Evolutionary conservation across 2,888 invertebrate genomes (phyloP).

Genomic region (Stenichneumon culpator): DNA sequence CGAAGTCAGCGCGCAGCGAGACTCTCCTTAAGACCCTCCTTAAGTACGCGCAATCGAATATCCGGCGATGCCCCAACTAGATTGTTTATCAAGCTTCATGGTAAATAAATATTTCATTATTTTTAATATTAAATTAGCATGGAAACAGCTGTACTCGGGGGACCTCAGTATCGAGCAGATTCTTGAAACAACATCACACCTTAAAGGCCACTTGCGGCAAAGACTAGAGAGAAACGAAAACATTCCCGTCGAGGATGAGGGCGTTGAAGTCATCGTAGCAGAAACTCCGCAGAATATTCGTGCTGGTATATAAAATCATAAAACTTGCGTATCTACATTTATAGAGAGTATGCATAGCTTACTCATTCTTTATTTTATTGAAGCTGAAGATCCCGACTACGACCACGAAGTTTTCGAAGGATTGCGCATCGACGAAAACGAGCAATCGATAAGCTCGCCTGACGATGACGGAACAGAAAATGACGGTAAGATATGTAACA

Average conservation of each 20-base stretch:
- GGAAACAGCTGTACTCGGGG: constrained; percentile 15
- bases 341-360: neutral
- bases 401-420: constrained; percentile 1
- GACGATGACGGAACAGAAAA: no score
- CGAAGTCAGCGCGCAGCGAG: no score
- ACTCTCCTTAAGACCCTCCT: no score
- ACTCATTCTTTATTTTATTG: constrained; percentile 2
- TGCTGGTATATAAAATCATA: neutral
- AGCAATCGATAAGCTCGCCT: neutral
- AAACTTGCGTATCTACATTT: neutral
- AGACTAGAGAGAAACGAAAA: neutral
- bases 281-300: neutral
- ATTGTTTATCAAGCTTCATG: no score
- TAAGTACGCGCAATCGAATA: no score
- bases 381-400: constrained; percentile 2
- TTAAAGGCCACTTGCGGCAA: constrained; percentile 8
- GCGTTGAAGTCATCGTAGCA: neutral
- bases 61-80: no score
- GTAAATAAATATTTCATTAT: no score
- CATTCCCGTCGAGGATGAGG: constrained; percentile 1
- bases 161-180: neutral
- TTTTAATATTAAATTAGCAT: neutral
- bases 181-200: neutral
- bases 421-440: constrained; percentile 6
- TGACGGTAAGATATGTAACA: no score